These are phyloP conservation scores for Pseudomyrmex gracilis DNA, from an alignment of 1,140 invertebrate species.

Conservation along the genomic window DNA sequence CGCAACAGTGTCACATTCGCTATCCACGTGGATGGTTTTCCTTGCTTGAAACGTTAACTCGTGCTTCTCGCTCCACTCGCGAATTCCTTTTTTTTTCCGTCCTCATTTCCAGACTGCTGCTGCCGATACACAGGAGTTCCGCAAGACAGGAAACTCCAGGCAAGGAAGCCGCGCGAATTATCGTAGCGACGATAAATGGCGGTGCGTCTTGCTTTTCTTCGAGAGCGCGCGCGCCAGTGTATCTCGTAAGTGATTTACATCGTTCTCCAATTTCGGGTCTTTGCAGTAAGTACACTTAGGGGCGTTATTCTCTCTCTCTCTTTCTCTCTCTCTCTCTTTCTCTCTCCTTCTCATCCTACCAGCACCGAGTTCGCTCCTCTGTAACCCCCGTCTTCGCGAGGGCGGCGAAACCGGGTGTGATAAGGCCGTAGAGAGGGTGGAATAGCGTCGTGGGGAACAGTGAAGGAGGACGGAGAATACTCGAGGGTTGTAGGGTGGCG, in stretches of 20 bases:
- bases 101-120: slow-evolving; percentile 32
- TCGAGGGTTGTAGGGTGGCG: slow-evolving; percentile 69
- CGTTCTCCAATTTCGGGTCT: slow-evolving; percentile 77
- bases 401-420: slow-evolving; percentile 59
- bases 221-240: slow-evolving; percentile 67
- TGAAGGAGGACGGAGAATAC: slow-evolving; percentile 34
- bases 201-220: slow-evolving; percentile 74
- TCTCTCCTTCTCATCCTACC: slow-evolving; percentile 13
- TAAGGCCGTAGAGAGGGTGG: slow-evolving; percentile 64
- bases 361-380: not conserved
- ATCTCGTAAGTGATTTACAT: slow-evolving; percentile 77
- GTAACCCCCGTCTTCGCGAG: slow-evolving; percentile 63
- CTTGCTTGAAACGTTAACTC: not conserved
- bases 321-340: not conserved
- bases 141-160: slow-evolving; percentile 65
- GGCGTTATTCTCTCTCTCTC: slow-evolving; percentile 71
- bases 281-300: slow-evolving; percentile 76
- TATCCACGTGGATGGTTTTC: slow-evolving; percentile 13
- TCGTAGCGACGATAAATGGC: slow-evolving; percentile 71
- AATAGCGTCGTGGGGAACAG: slow-evolving; percentile 33
- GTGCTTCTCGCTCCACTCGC: not conserved
- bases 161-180: slow-evolving; percentile 71
- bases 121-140: slow-evolving; percentile 39
- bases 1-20: not conserved
- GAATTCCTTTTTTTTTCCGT: slow-evolving; percentile 51